Evolutionary conservation across 2,113 vertebrate genomes (phyloP).

Genomic region (Phyllostomus hastatus): DNA sequence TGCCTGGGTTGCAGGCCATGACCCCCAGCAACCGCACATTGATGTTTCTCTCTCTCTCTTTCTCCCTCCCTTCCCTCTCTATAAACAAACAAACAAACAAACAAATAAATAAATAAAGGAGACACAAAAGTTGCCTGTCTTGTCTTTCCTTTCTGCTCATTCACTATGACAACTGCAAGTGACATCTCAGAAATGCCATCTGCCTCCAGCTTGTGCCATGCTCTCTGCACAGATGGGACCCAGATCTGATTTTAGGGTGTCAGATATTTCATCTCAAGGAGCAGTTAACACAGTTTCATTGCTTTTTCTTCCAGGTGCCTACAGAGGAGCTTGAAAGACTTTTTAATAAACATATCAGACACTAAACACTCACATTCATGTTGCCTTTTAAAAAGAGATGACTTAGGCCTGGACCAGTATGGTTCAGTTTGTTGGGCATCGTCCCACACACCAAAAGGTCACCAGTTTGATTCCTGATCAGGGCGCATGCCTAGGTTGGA

Average conservation of each 20-base stretch:
- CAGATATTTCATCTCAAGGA: slow-evolving; percentile 25
- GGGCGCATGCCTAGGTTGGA: background rate
- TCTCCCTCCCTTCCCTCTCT: too few species aligned
- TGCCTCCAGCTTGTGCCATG: slow-evolving; percentile 28
- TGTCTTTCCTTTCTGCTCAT: slow-evolving; percentile 21
- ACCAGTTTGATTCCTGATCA: background rate
- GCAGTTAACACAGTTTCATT: background rate
- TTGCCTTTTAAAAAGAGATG: background rate
- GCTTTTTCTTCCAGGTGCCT: background rate
- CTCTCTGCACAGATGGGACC: background rate
- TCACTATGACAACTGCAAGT: slow-evolving; percentile 59
- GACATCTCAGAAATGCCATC: slow-evolving; percentile 38
- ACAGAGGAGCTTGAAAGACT: background rate
- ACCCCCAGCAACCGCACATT: too few species aligned
- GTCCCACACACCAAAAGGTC: background rate
- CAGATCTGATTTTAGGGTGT: slow-evolving; percentile 13
- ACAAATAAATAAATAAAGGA: background rate
- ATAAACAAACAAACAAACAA: too few species aligned
- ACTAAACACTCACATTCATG: background rate
- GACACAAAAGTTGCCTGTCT: background rate
- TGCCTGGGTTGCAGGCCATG: too few species aligned
- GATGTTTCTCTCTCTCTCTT: too few species aligned
- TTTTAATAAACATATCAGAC: background rate
- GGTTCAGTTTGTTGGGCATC: background rate
- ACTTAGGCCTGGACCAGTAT: background rate